These are phyloP conservation scores for Mercenaria mercenaria DNA, from an alignment of 1,140 invertebrate species.

Conservation along the genomic window DNA sequence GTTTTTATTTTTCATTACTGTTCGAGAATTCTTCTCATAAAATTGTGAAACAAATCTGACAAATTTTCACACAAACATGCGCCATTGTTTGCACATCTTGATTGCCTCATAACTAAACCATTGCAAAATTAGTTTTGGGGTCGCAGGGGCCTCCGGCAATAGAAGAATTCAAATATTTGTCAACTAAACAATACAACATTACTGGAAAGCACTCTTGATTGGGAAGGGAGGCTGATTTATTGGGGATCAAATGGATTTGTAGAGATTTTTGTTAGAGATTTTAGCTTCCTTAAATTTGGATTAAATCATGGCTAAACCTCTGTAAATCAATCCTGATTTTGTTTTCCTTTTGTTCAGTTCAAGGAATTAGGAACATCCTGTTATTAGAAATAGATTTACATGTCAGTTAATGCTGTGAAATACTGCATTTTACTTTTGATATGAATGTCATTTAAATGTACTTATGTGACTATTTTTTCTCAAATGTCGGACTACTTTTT, in stretches of 20 bases:
- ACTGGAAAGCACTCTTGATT: conserved; percentile 2
- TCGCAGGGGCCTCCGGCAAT: conserved; percentile 21
- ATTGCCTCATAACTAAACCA: conserved; percentile 45
- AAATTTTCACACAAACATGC: conserved; percentile 44
- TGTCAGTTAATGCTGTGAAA: background rate
- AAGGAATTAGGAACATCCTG: background rate
- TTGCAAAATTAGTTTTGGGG: conserved; percentile 35
- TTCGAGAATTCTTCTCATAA: background rate
- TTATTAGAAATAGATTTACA: background rate
- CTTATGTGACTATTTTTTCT: no score
- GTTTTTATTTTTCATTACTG: conserved; percentile 17
- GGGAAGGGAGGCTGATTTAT: conserved; percentile 5
- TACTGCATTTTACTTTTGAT: background rate
- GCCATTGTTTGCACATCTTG: conserved; percentile 42
- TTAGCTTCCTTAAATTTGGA: background rate
- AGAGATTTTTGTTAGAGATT: background rate
- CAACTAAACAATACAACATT: conserved; percentile 33
- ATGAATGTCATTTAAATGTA: no score
- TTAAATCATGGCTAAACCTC: background rate
- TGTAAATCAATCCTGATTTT: background rate
- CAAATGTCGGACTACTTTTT: no score
- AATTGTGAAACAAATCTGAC: conserved; percentile 31
- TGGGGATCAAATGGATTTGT: conserved; percentile 19
- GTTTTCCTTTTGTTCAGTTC: background rate
- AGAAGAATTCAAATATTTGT: conserved; percentile 45